Evolutionary conservation across 2,113 vertebrate species (phyloP).

Genomic region (Rhynchopsitta pachyrhyncha): DNA sequence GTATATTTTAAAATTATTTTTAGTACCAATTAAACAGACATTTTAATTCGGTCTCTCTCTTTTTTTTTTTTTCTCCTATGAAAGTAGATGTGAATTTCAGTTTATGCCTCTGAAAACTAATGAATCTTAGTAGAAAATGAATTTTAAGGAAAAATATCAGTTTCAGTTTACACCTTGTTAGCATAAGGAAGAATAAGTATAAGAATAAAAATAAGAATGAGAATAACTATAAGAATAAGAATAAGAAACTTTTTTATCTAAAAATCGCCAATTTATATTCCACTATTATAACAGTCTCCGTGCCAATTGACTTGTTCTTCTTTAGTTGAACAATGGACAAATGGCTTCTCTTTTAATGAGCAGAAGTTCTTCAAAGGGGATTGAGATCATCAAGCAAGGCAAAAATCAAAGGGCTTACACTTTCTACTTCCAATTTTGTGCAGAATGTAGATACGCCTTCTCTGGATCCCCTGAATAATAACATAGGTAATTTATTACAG

Average conservation of each 20-base stretch:
- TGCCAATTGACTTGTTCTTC: neutral
- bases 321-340: neutral
- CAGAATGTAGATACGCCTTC: neutral
- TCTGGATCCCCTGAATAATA: neutral
- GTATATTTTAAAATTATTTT: neutral
- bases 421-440: neutral
- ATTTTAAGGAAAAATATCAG: neutral
- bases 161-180: neutral
- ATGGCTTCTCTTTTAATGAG: neutral
- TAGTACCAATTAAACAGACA: neutral
- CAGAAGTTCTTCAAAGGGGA: neutral
- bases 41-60: neutral
- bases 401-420: neutral
- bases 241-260: neutral
- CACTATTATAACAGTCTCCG: neutral
- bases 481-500: neutral
- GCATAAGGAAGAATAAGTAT: neutral
- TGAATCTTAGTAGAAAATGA: neutral
- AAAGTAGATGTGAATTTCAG: neutral
- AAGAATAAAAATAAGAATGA: neutral
- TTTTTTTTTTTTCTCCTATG: neutral
- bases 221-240: neutral
- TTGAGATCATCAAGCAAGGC: rapidly evolving
- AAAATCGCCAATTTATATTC: neutral
- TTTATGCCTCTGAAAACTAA: neutral